These are phyloP conservation scores for Ypsolopha scabrella DNA, from an alignment of 2,888 invertebrate species.

Conservation along the genomic window DNA sequence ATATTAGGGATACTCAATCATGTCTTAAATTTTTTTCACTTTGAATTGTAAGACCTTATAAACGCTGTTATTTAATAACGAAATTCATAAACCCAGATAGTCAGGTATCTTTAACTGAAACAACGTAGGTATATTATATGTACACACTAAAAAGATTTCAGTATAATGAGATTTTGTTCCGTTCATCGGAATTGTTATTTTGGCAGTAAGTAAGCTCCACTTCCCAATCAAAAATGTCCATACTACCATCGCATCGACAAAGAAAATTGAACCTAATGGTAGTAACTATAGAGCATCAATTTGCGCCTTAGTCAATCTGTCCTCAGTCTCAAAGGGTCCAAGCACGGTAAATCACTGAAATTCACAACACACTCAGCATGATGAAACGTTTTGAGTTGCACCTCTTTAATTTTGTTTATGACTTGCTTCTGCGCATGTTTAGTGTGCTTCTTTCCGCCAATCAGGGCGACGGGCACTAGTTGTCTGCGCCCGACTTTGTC, in stretches of 20 bases:
- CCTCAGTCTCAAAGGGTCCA: slow-evolving; percentile 47
- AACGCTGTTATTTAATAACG: no score
- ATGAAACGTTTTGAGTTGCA: slow-evolving; percentile 52
- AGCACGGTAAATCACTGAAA: slow-evolving; percentile 40
- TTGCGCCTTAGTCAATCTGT: slow-evolving; percentile 53
- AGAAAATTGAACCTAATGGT: slow-evolving; percentile 19
- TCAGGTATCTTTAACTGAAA: no score
- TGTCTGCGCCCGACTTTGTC: slow-evolving; percentile 32
- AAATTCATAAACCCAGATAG: no score
- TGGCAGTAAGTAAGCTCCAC: no score
- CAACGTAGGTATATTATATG: no score
- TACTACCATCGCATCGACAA: neutral
- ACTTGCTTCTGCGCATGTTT: slow-evolving; percentile 15
- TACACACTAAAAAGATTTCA: no score
- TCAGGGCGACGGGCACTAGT: slow-evolving; percentile 36
- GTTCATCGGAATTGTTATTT: no score
- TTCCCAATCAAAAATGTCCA: no score
- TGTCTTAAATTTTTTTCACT: no score
- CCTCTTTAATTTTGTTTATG: slow-evolving; percentile 43
- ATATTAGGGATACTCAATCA: no score
- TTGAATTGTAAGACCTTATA: no score
- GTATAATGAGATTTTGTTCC: no score
- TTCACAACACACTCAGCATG: slow-evolving; percentile 36
- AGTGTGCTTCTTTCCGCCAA: slow-evolving; percentile 11
- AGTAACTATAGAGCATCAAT: slow-evolving; percentile 42